These are phyloP conservation scores for Agrochola lychnidis DNA, from an alignment of 2,888 invertebrate species.

Conservation along the genomic window DNA sequence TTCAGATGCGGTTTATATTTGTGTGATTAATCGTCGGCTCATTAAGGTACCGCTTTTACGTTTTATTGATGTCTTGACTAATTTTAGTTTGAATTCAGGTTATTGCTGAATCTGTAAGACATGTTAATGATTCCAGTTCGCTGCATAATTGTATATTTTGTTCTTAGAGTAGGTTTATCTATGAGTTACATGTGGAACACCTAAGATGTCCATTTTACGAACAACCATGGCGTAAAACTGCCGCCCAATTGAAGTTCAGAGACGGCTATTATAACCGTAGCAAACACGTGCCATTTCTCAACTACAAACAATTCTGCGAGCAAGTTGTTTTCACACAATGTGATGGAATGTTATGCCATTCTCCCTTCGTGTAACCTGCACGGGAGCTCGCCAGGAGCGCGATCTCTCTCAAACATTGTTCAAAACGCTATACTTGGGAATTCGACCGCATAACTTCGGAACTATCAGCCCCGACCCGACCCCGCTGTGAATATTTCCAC, in stretches of 20 bases:
- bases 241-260: neutral
- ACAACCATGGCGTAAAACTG: neutral
- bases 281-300: conserved; percentile 2
- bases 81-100: conserved; percentile 19
- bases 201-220: neutral
- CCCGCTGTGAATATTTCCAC: conserved; percentile 23
- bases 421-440: conserved; percentile 49
- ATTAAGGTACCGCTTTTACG: conserved; percentile 23
- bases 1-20: conserved; percentile 12
- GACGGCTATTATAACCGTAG: conserved; percentile 1
- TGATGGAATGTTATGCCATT: conserved; percentile 51
- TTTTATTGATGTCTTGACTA: conserved; percentile 17
- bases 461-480: conserved; percentile 14
- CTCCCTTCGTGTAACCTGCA: conserved; percentile 27
- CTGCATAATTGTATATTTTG: neutral
- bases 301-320: conserved; percentile 30
- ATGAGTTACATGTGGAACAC: neutral
- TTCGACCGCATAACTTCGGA: conserved; percentile 59
- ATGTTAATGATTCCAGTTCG: neutral
- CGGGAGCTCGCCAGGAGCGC: conserved; percentile 14
- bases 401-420: conserved; percentile 54
- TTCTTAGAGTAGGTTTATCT: neutral
- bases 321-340: conserved; percentile 32
- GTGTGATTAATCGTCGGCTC: conserved; percentile 19
- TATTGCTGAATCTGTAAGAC: neutral